Percentiles rank a stretch among this genome's conserved stretches.
phyloP scores from a whole-genome alignment of 1,140 invertebrate genomes.

The Sitobion miscanthi region DNA sequence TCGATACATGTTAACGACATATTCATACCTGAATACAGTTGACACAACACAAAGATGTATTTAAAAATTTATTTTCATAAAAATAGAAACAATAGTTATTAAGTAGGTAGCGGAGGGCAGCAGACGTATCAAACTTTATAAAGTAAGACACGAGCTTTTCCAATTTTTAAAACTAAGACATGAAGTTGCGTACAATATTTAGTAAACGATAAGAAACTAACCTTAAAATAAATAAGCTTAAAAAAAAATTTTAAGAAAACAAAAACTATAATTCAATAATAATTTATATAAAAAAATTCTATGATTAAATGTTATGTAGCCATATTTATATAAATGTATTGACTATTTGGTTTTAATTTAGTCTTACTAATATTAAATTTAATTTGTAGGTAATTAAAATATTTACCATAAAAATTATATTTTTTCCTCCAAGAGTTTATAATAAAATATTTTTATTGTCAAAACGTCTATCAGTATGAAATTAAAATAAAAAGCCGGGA shows the following conservation, averaged over 20 bases:
- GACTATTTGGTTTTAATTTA: not conserved
- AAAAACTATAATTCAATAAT: not conserved
- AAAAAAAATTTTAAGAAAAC: not conserved
- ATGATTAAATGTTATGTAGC: too few relatives aligned
- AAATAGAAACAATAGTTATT: not conserved
- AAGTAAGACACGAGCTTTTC: slow-evolving; percentile 41
- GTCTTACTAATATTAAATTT: not conserved
- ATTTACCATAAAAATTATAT: not conserved
- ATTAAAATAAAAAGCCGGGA: too few relatives aligned
- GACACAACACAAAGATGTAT: not conserved
- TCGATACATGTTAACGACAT: not conserved
- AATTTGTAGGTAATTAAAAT: too few relatives aligned
- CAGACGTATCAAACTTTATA: not conserved
- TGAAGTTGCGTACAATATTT: slow-evolving; percentile 20
- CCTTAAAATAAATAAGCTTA: not conserved
- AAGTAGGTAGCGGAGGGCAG: not conserved
- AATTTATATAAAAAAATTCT: not conserved
- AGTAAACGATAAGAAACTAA: slow-evolving; percentile 27
- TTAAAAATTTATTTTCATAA: not conserved
- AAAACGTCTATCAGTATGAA: too few relatives aligned
- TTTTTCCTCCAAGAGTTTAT: not conserved
- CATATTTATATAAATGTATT: not conserved
- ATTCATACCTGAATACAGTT: slow-evolving; percentile 23
- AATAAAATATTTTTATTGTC: not conserved
- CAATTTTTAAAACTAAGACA: not conserved